Conservation (phyloP, 2,113 vertebrate genomes). For the Helogale parvula region DNA sequence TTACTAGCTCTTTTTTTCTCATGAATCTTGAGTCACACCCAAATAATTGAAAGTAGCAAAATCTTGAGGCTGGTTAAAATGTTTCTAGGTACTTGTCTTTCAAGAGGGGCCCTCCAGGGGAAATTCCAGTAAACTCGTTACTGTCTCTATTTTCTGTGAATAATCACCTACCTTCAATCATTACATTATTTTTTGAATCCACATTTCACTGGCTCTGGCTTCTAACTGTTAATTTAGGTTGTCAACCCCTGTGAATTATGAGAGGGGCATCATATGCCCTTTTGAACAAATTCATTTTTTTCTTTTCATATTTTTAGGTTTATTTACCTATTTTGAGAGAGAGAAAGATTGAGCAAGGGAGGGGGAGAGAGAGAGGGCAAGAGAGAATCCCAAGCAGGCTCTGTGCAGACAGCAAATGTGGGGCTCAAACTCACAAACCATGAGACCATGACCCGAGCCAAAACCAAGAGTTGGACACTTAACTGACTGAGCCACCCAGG, state of each 20-base stretch:
- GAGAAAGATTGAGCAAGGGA: no score
- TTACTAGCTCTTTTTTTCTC: neutral
- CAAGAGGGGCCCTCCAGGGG: neutral
- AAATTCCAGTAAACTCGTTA: slow-evolving; percentile 20
- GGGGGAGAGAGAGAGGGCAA: no score
- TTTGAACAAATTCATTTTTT: neutral
- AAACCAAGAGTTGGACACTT: no score
- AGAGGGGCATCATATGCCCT: neutral
- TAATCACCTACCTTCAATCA: neutral
- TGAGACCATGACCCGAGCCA: no score
- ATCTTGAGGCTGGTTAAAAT: neutral
- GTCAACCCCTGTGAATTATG: neutral
- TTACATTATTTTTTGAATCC: neutral
- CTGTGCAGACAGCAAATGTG: no score
- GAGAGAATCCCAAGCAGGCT: no score
- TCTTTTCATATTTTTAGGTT: no score
- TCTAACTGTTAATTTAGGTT: neutral
- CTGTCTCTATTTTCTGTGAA: neutral
- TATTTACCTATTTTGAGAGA: no score
- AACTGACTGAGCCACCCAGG: no score
- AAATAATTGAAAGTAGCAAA: neutral
- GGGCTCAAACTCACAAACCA: no score
- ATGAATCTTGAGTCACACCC: neutral
- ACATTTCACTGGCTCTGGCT: neutral
- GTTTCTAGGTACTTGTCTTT: slow-evolving; percentile 22